Evolutionary conservation across 2,113 vertebrate genomes (phyloP).

Genomic region (Xenopus borealis): DNA sequence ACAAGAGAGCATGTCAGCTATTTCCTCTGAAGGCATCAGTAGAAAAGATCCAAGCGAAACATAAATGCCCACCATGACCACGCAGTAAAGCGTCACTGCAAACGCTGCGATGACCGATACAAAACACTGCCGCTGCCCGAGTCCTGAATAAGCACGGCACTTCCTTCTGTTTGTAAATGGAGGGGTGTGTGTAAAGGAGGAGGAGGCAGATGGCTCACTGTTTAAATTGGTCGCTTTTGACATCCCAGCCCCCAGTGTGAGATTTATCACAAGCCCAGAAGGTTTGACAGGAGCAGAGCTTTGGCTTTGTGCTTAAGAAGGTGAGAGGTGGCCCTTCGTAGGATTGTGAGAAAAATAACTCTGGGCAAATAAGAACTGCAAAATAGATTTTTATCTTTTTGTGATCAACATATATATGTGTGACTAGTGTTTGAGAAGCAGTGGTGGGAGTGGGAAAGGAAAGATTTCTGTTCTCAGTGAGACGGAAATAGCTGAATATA

Average conservation of each 20-base stretch:
- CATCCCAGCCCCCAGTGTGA: slow-evolving; percentile 2
- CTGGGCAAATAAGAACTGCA: too few species aligned
- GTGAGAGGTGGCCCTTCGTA: too few species aligned
- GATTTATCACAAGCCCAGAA: neutral
- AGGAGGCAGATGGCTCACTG: slow-evolving; percentile 17
- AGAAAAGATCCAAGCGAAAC: neutral
- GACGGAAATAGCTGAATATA: too few species aligned
- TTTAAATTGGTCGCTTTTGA: slow-evolving; percentile 1
- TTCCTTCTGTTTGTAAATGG: slow-evolving; percentile 20
- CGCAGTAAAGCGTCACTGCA: neutral
- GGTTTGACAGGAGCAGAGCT: neutral
- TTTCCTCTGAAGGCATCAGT: neutral
- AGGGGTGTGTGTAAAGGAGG: slow-evolving; percentile 23
- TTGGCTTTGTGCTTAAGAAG: neutral
- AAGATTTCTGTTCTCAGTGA: too few species aligned
- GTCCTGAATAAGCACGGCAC: slow-evolving; percentile 9
- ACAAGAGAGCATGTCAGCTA: too few species aligned
- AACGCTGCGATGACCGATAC: neutral
- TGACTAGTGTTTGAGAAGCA: too few species aligned
- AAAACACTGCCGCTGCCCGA: neutral
- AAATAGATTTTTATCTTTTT: too few species aligned
- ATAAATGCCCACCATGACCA: neutral
- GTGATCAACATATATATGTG: too few species aligned
- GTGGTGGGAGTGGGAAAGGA: too few species aligned
- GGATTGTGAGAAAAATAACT: too few species aligned